Evolutionary conservation across 2,797 vertebrate genomes (phyloP).

Genomic region (Cetoscarus ocellatus): DNA sequence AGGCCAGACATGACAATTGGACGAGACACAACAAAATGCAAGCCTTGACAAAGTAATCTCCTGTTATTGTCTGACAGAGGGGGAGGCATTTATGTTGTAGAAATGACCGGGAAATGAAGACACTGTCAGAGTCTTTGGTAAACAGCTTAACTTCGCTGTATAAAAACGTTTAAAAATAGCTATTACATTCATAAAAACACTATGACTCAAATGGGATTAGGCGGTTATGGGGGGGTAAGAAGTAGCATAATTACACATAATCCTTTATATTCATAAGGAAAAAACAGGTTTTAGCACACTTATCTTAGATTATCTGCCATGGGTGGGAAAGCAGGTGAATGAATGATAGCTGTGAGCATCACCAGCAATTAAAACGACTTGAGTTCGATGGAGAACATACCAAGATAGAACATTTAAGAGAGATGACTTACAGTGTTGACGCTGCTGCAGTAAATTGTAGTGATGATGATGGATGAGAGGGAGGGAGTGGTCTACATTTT

Average conservation of each 20-base stretch:
- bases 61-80: conserved; percentile 42
- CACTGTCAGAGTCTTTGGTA: conserved; percentile 63
- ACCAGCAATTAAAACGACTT: neutral
- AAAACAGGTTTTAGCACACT: conserved; percentile 37
- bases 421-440: too few species aligned
- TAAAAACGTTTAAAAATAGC: conserved; percentile 56
- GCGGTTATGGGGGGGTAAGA: conserved; percentile 66
- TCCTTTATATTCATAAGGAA: conserved; percentile 58
- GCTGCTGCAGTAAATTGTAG: too few species aligned
- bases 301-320: conserved; percentile 58
- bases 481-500: too few species aligned
- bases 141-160: conserved; percentile 68
- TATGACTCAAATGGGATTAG: conserved; percentile 71
- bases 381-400: conserved; percentile 4
- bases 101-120: conserved; percentile 53
- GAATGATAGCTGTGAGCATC: conserved; percentile 19
- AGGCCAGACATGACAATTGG: conserved; percentile 57
- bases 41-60: conserved; percentile 55
- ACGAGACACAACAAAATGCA: conserved; percentile 44
- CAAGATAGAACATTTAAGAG: neutral
- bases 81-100: conserved; percentile 38
- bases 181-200: conserved; percentile 56
- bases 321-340: conserved; percentile 19
- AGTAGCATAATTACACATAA: conserved; percentile 70
- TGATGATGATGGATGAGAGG: too few species aligned